phyloP scores from a whole-genome alignment of 2,888 invertebrate genomes.

The Tholera decimalis region DNA sequence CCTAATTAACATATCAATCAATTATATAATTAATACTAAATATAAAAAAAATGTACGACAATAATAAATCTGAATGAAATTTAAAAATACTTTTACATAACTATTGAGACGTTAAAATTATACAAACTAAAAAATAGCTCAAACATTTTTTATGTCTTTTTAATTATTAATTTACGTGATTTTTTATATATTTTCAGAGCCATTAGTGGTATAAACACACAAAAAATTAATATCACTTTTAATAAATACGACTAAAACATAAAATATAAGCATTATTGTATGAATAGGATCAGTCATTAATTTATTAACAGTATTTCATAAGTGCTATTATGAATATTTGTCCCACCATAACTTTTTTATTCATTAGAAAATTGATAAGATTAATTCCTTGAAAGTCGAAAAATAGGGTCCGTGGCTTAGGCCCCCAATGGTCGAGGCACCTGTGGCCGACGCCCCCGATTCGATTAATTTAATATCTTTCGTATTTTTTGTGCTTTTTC shows the following conservation, averaged over 20 bases:
- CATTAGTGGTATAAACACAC: slow-evolving; percentile 35
- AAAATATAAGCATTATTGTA: neutral
- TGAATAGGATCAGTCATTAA: slow-evolving; percentile 60
- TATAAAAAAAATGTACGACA: neutral
- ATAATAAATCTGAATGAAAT: neutral
- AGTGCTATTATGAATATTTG: slow-evolving; percentile 43
- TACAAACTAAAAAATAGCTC: neutral
- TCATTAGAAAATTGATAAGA: slow-evolving; percentile 50
- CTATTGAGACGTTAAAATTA: neutral
- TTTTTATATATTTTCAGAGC: slow-evolving; percentile 16
- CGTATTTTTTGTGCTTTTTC: too few species aligned
- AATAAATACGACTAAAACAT: slow-evolving; percentile 6
- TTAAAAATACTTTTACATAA: neutral
- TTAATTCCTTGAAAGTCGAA: slow-evolving; percentile 47
- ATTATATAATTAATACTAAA: neutral
- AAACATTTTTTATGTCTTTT: neutral
- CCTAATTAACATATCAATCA: slow-evolving; percentile 14
- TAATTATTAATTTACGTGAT: neutral
- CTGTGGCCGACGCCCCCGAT: too few species aligned
- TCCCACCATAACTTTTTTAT: slow-evolving; percentile 55
- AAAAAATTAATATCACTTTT: neutral
- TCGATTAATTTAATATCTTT: too few species aligned
- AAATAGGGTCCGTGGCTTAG: too few species aligned
- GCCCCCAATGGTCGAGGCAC: too few species aligned
- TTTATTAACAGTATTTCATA: slow-evolving; percentile 53